Percentiles rank a stretch among this genome's conserved stretches.
Conservation (phyloP, 2,797 vertebrate species). For the Trematomus bernacchii region DNA sequence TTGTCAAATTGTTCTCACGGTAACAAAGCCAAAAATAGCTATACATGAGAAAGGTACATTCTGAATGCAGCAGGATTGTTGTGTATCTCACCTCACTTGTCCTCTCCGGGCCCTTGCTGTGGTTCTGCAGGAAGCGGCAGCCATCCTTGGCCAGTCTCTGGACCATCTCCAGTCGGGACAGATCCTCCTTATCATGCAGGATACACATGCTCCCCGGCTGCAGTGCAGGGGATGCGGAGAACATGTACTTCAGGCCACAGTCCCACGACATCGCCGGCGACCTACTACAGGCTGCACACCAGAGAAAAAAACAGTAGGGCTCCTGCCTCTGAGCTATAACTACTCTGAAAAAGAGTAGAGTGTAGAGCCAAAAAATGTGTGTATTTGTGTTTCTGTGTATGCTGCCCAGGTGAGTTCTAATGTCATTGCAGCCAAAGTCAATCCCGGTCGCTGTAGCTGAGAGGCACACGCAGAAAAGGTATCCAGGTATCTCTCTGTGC, state of each 20-base stretch:
- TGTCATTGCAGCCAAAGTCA: slow-evolving; percentile 41
- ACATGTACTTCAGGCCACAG: slow-evolving; percentile 95
- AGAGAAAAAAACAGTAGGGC: slow-evolving; percentile 16
- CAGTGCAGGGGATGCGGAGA: slow-evolving; percentile 91
- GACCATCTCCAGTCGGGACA: slow-evolving; percentile 92
- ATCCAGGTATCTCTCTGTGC: slow-evolving; percentile 51
- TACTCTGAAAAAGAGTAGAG: slow-evolving; percentile 18
- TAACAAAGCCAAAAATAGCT: slow-evolving; percentile 11
- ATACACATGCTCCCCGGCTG: slow-evolving; percentile 91
- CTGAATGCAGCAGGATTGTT: slow-evolving; percentile 8
- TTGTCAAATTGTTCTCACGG: slow-evolving; percentile 8
- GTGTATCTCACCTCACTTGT: slow-evolving; percentile 79
- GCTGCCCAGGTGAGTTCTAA: slow-evolving; percentile 28
- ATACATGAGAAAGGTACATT: neutral
- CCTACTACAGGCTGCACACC: slow-evolving; percentile 24
- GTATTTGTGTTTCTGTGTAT: slow-evolving; percentile 15
- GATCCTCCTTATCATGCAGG: slow-evolving; percentile 91
- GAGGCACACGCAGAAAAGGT: slow-evolving; percentile 11
- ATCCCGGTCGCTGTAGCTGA: slow-evolving; percentile 15
- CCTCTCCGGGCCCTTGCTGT: slow-evolving; percentile 87
- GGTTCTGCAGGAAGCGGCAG: slow-evolving; percentile 89
- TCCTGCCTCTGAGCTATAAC: slow-evolving; percentile 17
- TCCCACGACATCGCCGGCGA: slow-evolving; percentile 92
- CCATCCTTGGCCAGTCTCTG: slow-evolving; percentile 95
- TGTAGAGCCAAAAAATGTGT: slow-evolving; percentile 25